These are phyloP conservation scores for Rhopalosiphum maidis DNA, from an alignment of 1,140 invertebrate species.

Conservation along the genomic window DNA sequence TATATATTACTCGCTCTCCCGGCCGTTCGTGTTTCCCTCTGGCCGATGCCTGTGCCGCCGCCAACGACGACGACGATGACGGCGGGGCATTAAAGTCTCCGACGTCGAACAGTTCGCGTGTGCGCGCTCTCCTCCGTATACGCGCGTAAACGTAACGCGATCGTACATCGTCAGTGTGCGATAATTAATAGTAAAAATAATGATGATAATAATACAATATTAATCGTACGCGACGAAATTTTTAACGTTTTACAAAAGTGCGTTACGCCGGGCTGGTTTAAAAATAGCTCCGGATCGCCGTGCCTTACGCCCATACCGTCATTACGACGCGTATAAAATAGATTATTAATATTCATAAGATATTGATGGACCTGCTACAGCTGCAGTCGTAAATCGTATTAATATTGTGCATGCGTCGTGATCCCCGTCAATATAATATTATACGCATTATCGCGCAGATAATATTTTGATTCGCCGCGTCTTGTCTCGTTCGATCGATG, in stretches of 20 bases:
- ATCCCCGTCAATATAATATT: not conserved
- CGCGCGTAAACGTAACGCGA: not conserved
- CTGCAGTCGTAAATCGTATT: no score
- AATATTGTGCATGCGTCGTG: not conserved
- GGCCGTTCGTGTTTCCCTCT: not conserved
- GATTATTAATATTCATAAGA: not conserved
- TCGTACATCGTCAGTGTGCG: not conserved
- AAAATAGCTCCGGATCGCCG: not conserved
- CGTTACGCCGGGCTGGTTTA: not conserved
- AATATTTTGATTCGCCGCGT: not conserved
- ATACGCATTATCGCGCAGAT: not conserved
- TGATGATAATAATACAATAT: not conserved
- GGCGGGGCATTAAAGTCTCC: slow-evolving; percentile 55
- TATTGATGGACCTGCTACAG: not conserved
- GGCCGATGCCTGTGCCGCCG: not conserved
- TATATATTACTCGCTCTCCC: not conserved
- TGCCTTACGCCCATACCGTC: not conserved
- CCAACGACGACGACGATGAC: not conserved
- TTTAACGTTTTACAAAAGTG: not conserved
- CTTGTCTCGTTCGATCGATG: not conserved
- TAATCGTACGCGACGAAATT: not conserved
- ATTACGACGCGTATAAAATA: not conserved
- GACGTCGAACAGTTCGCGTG: slow-evolving; percentile 24
- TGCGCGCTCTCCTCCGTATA: not conserved
- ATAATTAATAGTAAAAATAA: not conserved